These are phyloP conservation scores for Calosoma granatense DNA, from an alignment of 1,140 invertebrate species.

Conservation along the genomic window DNA sequence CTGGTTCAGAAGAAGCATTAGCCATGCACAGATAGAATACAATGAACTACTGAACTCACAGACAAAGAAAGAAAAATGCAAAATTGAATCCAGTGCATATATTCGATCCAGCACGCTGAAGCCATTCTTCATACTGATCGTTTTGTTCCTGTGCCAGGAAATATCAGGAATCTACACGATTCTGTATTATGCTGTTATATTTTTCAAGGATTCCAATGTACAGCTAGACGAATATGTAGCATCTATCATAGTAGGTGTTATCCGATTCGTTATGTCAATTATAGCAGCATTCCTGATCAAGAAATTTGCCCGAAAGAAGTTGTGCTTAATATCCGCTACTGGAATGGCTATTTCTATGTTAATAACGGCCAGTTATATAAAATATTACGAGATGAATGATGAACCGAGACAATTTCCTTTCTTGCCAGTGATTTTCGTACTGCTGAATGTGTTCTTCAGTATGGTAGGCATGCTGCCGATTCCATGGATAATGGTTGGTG, in stretches of 20 bases:
- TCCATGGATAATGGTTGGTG: conserved; percentile 66
- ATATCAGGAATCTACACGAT: conserved; percentile 64
- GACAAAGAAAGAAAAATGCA: neutral
- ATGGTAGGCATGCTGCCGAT: conserved; percentile 64
- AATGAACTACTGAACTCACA: conserved; percentile 32
- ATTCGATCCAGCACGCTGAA: conserved; percentile 41
- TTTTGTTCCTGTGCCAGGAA: conserved; percentile 60
- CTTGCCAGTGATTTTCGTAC: conserved; percentile 50
- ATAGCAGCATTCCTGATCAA: conserved; percentile 58
- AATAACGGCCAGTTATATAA: conserved; percentile 41
- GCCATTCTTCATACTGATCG: conserved; percentile 51
- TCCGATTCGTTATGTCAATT: conserved; percentile 55
- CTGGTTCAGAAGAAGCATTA: conserved; percentile 45
- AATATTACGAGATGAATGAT: conserved; percentile 33
- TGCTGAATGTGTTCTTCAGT: conserved; percentile 56
- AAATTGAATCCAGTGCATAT: conserved; percentile 18
- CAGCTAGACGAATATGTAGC: conserved; percentile 55
- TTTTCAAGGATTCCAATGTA: conserved; percentile 55
- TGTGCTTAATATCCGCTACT: conserved; percentile 54
- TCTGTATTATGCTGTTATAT: conserved; percentile 62
- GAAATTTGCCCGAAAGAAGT: conserved; percentile 50
- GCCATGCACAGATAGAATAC: conserved; percentile 45
- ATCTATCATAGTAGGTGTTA: conserved; percentile 63
- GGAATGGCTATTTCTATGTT: conserved; percentile 52
- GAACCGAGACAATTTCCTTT: conserved; percentile 38